Evolutionary conservation across 1,140 invertebrate genomes (phyloP), one percentile per base, ranked within the genome.

Genomic region (Drosophila virilis): DNA sequence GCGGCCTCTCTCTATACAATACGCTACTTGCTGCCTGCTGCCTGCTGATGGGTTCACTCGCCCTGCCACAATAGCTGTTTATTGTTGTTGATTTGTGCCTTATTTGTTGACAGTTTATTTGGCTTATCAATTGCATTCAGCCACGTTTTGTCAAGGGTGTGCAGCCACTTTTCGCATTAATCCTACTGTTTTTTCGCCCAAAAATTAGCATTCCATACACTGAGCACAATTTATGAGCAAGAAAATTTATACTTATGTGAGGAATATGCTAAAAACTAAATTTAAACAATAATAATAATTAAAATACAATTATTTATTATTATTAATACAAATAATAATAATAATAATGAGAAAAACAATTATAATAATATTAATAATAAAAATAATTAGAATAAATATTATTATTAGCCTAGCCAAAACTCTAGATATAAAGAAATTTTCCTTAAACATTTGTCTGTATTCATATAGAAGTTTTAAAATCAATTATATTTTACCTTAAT

Each of bases 21-120:
- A 13, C 12, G 37, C 22, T 28, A 5, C 22, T 28, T 5, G 22
- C 22, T 28, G 22, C 22, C 22, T 22, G 22, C 22, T 17, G 17
- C 17, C 17, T 17, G 17, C 17, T 17, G 17, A 17, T 17, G 17
- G 17, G 22, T 3, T 22, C 15, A 61, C 42, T n/a, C 13, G 40
- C 17, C n/a, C 46, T 45, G 32, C 10, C 7, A 45, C 42, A 48
- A 48, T 48, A 48, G 38, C 42, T 48, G 80, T 58, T 89, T 84
- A 89, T 89, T 89, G 83, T 84, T 78, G 71, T 61, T 80, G 84
- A 89, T 88, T 89, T 89, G 80, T 72, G 80, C 80, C 73, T 89
- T 89, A 89, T 88, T 89, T 89, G 84, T 84, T 88, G 84, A 88
- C 80, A 89, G 84, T 84, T 89, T 89, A 88, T 88, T 88, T 88